Evolutionary conservation across 2,797 vertebrate species (phyloP).

Genomic region (Myotis findleyi): DNA sequence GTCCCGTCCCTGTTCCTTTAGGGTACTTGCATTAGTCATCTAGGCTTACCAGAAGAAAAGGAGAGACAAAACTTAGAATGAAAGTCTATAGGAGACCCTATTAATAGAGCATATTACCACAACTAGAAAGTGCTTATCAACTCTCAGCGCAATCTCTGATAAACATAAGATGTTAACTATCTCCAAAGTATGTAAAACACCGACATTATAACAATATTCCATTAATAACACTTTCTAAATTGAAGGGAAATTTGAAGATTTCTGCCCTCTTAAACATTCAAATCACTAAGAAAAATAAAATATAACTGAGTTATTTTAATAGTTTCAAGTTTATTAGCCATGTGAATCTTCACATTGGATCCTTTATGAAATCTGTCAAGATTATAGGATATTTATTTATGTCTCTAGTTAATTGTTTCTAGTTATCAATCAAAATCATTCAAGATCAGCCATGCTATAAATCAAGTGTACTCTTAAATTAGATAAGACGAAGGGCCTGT

Average conservation of each 20-base stretch:
- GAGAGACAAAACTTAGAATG: conserved; percentile 73
- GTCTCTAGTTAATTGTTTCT: conserved; percentile 55
- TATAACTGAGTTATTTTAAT: conserved; percentile 34
- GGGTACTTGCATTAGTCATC: conserved; percentile 33
- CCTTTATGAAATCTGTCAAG: conserved; percentile 56
- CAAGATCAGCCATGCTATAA: conserved; percentile 34
- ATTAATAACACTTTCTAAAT: conserved; percentile 47
- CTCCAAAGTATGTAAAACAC: background rate
- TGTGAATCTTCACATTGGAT: conserved; percentile 14
- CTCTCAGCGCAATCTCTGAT: conserved; percentile 57
- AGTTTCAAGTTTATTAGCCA: conserved; percentile 57
- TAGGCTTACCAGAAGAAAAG: conserved; percentile 50
- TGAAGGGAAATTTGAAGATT: conserved; percentile 41
- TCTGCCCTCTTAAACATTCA: conserved; percentile 32
- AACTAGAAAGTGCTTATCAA: conserved; percentile 6
- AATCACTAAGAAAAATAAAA: conserved; percentile 58
- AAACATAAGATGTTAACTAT: conserved; percentile 33
- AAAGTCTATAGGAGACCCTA: conserved; percentile 56
- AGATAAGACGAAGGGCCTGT: conserved; percentile 11
- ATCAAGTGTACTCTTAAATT: conserved; percentile 32
- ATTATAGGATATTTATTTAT: conserved; percentile 56
- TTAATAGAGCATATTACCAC: conserved; percentile 63
- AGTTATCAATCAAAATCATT: conserved; percentile 61
- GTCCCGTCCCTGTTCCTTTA: background rate
- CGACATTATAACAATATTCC: conserved; percentile 21